These are phyloP conservation scores for Vulpes vulpes DNA, from an alignment of 2,113 vertebrate genomes.

Conservation along the genomic window DNA sequence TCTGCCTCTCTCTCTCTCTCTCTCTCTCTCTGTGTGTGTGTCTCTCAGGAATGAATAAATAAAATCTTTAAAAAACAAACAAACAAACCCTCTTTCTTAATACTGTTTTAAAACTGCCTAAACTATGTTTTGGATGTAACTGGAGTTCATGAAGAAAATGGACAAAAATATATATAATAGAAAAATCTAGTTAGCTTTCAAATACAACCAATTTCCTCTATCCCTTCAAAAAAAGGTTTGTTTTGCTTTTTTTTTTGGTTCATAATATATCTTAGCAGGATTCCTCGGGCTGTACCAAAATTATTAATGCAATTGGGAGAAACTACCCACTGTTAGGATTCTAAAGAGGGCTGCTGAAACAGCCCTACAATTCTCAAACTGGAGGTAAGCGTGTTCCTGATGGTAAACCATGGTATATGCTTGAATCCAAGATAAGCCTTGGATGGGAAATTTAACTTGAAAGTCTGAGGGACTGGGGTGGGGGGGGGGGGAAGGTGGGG, in stretches of 20 bases:
- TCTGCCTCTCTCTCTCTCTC: too few species aligned
- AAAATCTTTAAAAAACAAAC: too few species aligned
- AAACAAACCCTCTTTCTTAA: background rate
- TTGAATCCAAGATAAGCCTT: background rate
- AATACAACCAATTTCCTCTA: background rate
- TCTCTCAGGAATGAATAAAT: too few species aligned
- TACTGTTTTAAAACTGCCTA: slow-evolving; percentile 42
- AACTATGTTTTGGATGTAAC: background rate
- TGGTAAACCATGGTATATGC: background rate
- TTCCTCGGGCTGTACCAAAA: background rate
- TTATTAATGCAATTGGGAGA: background rate
- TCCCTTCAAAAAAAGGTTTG: background rate
- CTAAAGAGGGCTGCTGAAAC: background rate
- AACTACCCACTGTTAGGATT: background rate
- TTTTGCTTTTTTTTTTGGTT: background rate
- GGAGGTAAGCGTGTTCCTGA: background rate
- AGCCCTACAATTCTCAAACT: background rate
- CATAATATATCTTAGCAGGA: slow-evolving; percentile 37
- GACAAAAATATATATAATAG: background rate
- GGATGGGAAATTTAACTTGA: background rate
- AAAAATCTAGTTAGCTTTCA: slow-evolving; percentile 37
- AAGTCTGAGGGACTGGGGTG: background rate
- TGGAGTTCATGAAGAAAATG: background rate
- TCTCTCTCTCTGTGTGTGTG: too few species aligned
- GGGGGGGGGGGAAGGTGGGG: too few species aligned